Conservation (phyloP, 35 echinoderm and acorn worm genomes). For the Hemicentrotus pulcherrimus region DNA sequence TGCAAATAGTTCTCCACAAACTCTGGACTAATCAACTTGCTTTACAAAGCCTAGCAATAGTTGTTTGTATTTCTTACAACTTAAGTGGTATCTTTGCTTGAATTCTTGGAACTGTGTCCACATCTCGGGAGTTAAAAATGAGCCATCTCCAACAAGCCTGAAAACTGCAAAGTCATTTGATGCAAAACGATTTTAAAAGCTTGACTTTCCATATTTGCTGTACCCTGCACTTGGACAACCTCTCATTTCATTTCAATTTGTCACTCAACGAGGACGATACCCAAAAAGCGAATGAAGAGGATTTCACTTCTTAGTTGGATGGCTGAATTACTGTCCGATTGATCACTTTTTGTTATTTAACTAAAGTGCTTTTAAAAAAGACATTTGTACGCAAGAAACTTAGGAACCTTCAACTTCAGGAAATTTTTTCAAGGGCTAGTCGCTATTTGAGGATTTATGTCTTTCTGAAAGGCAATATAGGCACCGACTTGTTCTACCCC, state of each 20-base stretch:
- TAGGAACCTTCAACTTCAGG: not conserved
- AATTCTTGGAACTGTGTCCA: not conserved
- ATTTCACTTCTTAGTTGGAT: not conserved
- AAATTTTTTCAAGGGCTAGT: not conserved
- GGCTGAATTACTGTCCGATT: not conserved
- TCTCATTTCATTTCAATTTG: not conserved
- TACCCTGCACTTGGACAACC: not conserved
- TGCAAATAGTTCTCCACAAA: not conserved
- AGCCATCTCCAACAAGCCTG: not conserved
- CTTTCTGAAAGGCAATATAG: not conserved
- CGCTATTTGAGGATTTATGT: not conserved
- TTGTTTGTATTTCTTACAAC: not conserved
- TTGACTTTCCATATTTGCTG: not conserved
- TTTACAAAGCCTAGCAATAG: not conserved
- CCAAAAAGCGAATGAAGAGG: not conserved
- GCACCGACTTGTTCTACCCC: not conserved
- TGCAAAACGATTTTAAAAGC: not conserved
- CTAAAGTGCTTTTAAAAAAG: not conserved
- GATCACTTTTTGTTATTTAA: not conserved
- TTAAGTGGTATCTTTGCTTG: not conserved
- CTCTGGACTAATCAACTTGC: not conserved
- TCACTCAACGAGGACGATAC: not conserved
- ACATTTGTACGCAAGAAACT: not conserved
- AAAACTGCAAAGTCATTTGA: not conserved
- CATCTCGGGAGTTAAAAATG: not conserved